Evolutionary conservation across 2,797 vertebrate genomes (phyloP), one percentile per base, ranked within the genome.

Genomic region (Cirrhinus molitorella): DNA sequence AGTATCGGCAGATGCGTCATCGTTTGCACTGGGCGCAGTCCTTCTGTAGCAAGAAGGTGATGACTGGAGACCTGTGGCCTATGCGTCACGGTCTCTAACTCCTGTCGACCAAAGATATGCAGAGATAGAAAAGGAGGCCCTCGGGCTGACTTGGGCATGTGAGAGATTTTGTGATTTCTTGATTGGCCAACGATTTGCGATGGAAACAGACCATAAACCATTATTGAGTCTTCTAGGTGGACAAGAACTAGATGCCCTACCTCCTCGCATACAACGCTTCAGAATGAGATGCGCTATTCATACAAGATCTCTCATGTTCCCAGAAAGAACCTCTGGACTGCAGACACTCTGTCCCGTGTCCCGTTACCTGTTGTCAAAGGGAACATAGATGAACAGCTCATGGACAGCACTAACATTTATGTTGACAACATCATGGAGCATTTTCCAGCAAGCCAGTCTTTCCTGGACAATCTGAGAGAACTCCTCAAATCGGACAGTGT

Each of bases 351-450:
- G 76, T 88, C 79, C 25, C 23, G 66, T 34, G 47, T 80, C 17
- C 73, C 85, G 4, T 23, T 81, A 40, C 7, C 5, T 3, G 70
- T 28, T 21, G 10, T 49, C 23, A 31, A 37, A 49, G 71, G 11
- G n/a, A 37, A 65, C 53, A 21, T 13, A 5, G 49, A 78, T 1
- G 31, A 8, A 2, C 53, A 84, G 5, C 12, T 78, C 21, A 80
- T 86, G 71, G 80, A 82, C 16, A 28, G 59, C 67, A 86, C 83
- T 5, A 76, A 87, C 28, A 85, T 79, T 10, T 77, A 70, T 23
- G 21, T 83, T 23, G 47, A 59, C 19, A 43, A 1, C 5, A 4
- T 61, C 2, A 17, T 78, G 2, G 25, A 70, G 4, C 31, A 40
- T 21, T 23, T 83, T 2, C 25, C 73, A 12, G 65, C n/a, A 21